Base-by-base conservation (phyloP, 2,113 vertebrate species). In the Madoqua kirkii region DNA sequence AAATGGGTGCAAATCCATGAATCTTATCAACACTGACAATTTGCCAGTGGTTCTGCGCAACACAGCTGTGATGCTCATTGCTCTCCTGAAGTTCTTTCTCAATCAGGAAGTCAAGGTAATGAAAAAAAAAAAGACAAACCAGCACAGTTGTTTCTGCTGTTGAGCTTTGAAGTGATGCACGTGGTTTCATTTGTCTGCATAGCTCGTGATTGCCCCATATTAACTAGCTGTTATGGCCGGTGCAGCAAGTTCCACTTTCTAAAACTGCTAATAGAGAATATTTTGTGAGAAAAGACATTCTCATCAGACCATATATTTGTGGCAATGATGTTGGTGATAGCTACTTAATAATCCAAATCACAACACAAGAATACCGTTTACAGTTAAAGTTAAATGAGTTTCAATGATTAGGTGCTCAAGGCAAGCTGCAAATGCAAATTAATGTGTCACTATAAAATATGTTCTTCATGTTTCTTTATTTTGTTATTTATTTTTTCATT, bases 321-420 rank as follows among this genome's bases (percentile, higher is more conserved):
- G 52, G 29, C 21, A 43, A 21, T 40, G 9, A 48, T 4, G 13
- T 29, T 82, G 78, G 40, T 29, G 16, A 21, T 9, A 36, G 25
- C 76, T 87, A 40, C 50, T 76, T 88, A 59, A 60, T 82, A 84
- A 95, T 74, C 54, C 89, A 95, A 91, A 86, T 59, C 67, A 59
- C 33, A 82, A 8, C 16, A 43, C 27, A 85, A 45, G 31, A 86
- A n/a, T 7, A 33, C 64, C 3, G 0, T 31, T 90, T 84, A 31
- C 57, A 33, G 25, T 84, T 89, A 81, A 89, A 16, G 40, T 79
- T 89, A 81, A 89, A 31, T 83, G 29, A 54, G 36, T 91, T 92
- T 21, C 33, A 48, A 7, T 79, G 43, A 81, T 19, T 23, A 19
- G 19, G 17, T 29, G 14, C 33, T 13, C 62, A 29, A 86, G 16